Base-by-base conservation (phyloP, 92 coral and sea anemone species). In the Anthopleura xanthogrammica region DNA sequence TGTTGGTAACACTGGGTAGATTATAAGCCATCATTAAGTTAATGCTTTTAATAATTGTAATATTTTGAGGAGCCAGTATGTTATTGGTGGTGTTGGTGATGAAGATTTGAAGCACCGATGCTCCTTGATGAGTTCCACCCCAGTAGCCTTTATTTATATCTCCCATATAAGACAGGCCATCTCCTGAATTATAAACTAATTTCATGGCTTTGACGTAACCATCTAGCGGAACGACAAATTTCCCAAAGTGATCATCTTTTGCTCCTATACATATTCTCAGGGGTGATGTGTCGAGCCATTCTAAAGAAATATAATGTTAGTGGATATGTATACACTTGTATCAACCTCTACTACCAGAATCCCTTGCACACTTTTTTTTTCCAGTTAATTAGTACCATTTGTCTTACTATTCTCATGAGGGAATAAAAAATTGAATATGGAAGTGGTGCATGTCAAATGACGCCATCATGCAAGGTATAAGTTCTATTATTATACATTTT, bases 111-210 rank as follows among this genome's bases (percentile, higher is more conserved):
- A 68, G 74, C 17, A 13, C 48, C 0, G 77, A 70, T 12, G 57
- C 77, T 43, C 70, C 70, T 20, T 70, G 36, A 6, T 11, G 2
- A 7, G 77, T 81, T 0, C 64, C 55, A 36, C 84, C 84, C 84
- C 84, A 81, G 50, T 81, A 68, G 7, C 84, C 84, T 52, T 81
- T 55, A 8, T 70, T 41, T 3, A 1, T 36, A 7, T 2, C 5
- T 36, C 77, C 65, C 22, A 50, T 0, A 50, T 68, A 68, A 22
- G 84, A 81, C 17, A 81, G 60, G 0, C 84, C 74, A 14, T 29
- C 84, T 50, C 84, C 84, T 70, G 84, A 81, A 22, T 50, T 19
- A 23, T 81, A 75, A 17, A 81, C 77, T 12, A 81, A 62, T 39
- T 81, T 81, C 12, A 81, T 60, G 39, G 77, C 74, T 29, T 57